phyloP scores from a whole-genome alignment of 1,140 invertebrate species.

The Streblospio benedicti region DNA sequence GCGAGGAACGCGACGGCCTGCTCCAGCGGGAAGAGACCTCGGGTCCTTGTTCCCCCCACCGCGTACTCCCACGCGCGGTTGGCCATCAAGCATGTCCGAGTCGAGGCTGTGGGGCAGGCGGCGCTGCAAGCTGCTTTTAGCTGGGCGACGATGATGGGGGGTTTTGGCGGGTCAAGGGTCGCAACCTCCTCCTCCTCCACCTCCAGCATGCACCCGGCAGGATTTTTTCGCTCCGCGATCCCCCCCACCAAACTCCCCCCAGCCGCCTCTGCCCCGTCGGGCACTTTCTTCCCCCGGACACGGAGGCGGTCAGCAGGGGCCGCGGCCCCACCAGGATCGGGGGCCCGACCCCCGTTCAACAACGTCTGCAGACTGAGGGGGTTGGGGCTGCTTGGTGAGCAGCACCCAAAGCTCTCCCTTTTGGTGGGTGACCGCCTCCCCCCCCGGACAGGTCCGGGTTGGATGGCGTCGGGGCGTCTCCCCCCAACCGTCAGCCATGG shows the following conservation, averaged over 20 bases:
- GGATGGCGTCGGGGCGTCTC: neutral
- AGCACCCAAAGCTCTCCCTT: slow-evolving; percentile 78
- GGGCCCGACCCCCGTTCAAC: slow-evolving; percentile 34
- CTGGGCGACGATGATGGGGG: slow-evolving; percentile 39
- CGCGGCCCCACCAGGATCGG: slow-evolving; percentile 5
- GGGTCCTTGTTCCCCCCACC: slow-evolving; percentile 73
- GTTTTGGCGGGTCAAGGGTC: slow-evolving; percentile 43
- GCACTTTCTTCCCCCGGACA: slow-evolving; percentile 48
- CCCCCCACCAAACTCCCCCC: slow-evolving; percentile 36
- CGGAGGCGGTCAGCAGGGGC: slow-evolving; percentile 17
- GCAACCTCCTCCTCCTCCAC: slow-evolving; percentile 13
- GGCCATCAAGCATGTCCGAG: slow-evolving; percentile 63
- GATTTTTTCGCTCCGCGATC: slow-evolving; percentile 27
- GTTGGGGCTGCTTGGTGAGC: slow-evolving; percentile 78
- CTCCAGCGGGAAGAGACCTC: slow-evolving; percentile 26
- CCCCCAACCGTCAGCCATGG: too few species aligned
- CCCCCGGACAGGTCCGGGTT: slow-evolving; percentile 52
- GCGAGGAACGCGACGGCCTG: slow-evolving; percentile 36
- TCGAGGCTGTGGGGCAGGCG: slow-evolving; percentile 78
- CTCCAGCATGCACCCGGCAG: slow-evolving; percentile 26
- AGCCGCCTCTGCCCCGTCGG: slow-evolving; percentile 66
- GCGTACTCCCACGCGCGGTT: slow-evolving; percentile 87
- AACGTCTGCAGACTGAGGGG: slow-evolving; percentile 62
- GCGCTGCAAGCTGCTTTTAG: slow-evolving; percentile 35
- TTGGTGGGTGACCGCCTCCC: slow-evolving; percentile 73